Evolutionary conservation across 92 coral and sea anemone genomes (phyloP).

Genomic region (Parazoanthus atlanticus): DNA sequence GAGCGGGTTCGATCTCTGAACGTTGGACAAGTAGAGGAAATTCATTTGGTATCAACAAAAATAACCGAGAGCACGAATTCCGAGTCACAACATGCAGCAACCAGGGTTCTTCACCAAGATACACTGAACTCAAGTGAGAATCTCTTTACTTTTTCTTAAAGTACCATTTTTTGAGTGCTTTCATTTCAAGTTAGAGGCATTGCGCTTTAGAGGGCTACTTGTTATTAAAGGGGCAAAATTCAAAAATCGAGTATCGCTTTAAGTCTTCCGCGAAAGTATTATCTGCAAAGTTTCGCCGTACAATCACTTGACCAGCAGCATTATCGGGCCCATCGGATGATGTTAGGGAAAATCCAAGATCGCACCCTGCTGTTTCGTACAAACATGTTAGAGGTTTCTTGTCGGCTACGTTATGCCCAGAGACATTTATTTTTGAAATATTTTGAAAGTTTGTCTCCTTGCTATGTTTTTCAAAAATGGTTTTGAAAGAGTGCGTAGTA

Average conservation of each 20-base stretch:
- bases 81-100: conserved; percentile 26
- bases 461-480: no score
- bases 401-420: not conserved
- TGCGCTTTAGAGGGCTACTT: conserved; percentile 26
- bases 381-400: not conserved
- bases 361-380: not conserved
- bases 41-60: conserved; percentile 41
- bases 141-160: conserved; percentile 46
- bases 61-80: not conserved
- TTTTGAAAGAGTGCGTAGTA: not conserved
- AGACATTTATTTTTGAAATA: not conserved
- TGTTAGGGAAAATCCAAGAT: not conserved
- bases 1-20: conserved; percentile 75
- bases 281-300: not conserved
- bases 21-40: conserved; percentile 47
- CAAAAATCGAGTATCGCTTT: conserved; percentile 26
- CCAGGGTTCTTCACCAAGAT: conserved; percentile 42
- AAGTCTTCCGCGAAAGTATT: conserved; percentile 1
- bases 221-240: not conserved
- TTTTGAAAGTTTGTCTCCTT: not conserved
- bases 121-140: conserved; percentile 58
- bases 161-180: conserved; percentile 28
- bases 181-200: conserved; percentile 18
- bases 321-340: not conserved
- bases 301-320: not conserved